Conservation (phyloP, 2,888 invertebrate species). For the Coleophora flavipennella region DNA sequence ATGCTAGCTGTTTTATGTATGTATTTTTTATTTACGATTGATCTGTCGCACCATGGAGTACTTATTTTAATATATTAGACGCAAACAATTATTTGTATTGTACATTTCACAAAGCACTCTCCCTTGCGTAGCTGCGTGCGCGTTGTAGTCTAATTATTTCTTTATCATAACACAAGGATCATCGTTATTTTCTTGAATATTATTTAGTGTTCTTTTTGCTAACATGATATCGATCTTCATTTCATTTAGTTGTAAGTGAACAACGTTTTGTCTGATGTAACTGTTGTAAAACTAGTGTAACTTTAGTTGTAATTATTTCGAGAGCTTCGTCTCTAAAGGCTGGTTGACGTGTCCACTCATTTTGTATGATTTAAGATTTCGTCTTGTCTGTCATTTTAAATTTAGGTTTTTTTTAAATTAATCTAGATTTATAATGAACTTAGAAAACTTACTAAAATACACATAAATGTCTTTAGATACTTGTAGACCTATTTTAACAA, state of each 20-base stretch:
- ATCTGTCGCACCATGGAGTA: no score
- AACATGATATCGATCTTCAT: constrained; percentile 7
- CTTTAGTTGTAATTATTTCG: constrained; percentile 39
- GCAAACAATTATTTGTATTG: no score
- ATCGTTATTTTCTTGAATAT: no score
- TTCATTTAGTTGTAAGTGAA: constrained; percentile 16
- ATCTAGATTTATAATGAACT: constrained; percentile 3
- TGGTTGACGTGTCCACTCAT: constrained; percentile 66
- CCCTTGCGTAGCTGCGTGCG: not conserved
- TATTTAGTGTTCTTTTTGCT: not conserved
- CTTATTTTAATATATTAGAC: no score
- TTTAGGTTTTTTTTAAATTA: constrained; percentile 7
- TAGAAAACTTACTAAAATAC: constrained; percentile 18
- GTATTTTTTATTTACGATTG: no score
- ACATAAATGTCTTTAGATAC: constrained; percentile 14
- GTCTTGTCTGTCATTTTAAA: constrained; percentile 16
- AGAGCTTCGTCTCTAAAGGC: constrained; percentile 51
- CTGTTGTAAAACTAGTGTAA: constrained; percentile 39
- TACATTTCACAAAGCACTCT: not conserved
- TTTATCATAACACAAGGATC: no score
- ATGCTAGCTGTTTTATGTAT: no score
- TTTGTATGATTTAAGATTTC: constrained; percentile 36
- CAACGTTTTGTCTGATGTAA: constrained; percentile 23
- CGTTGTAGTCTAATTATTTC: no score
- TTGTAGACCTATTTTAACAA: constrained; percentile 19